phyloP scores from a whole-genome alignment of 2,888 invertebrate species.

The Eulithis testata region DNA sequence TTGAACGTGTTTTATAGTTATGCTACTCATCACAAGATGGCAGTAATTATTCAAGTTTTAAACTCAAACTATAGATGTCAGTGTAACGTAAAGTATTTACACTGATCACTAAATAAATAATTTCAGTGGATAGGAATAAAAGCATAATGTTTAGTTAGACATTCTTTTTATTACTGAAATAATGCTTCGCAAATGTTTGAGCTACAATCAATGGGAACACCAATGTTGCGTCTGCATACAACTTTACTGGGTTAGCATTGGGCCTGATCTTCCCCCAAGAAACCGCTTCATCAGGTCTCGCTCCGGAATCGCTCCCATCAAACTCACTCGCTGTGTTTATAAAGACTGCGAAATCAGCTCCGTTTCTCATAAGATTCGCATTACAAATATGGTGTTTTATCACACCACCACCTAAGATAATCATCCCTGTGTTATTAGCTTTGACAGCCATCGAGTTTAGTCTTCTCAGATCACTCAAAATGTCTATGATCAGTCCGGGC shows the following conservation, averaged over 20 bases:
- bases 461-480: constrained; percentile 94
- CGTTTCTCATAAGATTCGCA: constrained; percentile 99
- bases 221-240: constrained; percentile 96
- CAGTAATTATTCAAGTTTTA: constrained; percentile 4
- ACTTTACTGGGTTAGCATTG: constrained; percentile 95
- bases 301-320: constrained; percentile 99
- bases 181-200: constrained; percentile 95
- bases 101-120: no score
- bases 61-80: constrained; percentile 5
- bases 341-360: constrained; percentile 97
- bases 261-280: constrained; percentile 99
- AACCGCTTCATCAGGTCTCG: constrained; percentile 98
- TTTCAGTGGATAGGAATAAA: constrained; percentile 7
- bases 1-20: constrained; percentile 20
- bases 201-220: constrained; percentile 97
- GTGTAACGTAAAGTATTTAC: no score
- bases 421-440: constrained; percentile 96
- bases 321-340: constrained; percentile 98
- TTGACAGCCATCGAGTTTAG: constrained; percentile 97
- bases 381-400: constrained; percentile 99
- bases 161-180: constrained; percentile 82
- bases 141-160: constrained; percentile 58
- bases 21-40: constrained; percentile 48
- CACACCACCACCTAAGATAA: constrained; percentile 97
- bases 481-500: constrained; percentile 96